Evolutionary conservation across 2,888 invertebrate species (phyloP).

Genomic region (Drosophila rubida): DNA sequence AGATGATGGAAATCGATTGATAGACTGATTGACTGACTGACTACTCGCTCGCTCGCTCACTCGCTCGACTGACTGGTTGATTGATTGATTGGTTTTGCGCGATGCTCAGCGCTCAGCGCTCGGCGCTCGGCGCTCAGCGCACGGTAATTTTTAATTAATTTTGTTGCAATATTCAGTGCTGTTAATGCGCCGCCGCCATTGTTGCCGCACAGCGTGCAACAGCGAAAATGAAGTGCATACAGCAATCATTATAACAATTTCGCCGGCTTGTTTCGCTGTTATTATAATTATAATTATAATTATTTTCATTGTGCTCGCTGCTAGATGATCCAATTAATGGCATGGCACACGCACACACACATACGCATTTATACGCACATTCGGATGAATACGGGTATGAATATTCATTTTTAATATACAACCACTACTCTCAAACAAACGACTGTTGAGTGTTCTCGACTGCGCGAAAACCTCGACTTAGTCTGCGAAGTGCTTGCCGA

Average conservation of each 20-base stretch:
- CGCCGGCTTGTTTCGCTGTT: conserved; percentile 10
- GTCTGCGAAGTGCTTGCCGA: neutral
- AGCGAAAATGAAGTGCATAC: conserved; percentile 34
- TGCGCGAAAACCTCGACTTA: neutral
- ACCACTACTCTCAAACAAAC: neutral
- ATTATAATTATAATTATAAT: conserved; percentile 34
- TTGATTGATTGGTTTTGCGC: conserved; percentile 17
- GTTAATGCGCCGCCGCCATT: conserved; percentile 19
- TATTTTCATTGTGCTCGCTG: conserved; percentile 31
- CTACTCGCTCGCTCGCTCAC: conserved; percentile 1
- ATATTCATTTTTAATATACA: conserved; percentile 17
- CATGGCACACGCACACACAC: conserved; percentile 23
- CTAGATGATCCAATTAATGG: conserved; percentile 73
- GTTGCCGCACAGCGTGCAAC: conserved; percentile 5
- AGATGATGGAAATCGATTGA: conserved; percentile 28
- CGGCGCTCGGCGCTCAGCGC: neutral
- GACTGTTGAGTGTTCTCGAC: neutral
- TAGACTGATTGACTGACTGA: conserved; percentile 15
- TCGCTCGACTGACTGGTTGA: neutral
- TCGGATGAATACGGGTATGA: neutral
- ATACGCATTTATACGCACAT: neutral
- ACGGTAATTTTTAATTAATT: conserved; percentile 48
- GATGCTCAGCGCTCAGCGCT: neutral
- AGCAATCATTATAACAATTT: conserved; percentile 42
- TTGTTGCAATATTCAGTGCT: conserved; percentile 11